These are phyloP conservation scores for Alethe diademata DNA, from an alignment of 2,113 vertebrate species.

Conservation along the genomic window DNA sequence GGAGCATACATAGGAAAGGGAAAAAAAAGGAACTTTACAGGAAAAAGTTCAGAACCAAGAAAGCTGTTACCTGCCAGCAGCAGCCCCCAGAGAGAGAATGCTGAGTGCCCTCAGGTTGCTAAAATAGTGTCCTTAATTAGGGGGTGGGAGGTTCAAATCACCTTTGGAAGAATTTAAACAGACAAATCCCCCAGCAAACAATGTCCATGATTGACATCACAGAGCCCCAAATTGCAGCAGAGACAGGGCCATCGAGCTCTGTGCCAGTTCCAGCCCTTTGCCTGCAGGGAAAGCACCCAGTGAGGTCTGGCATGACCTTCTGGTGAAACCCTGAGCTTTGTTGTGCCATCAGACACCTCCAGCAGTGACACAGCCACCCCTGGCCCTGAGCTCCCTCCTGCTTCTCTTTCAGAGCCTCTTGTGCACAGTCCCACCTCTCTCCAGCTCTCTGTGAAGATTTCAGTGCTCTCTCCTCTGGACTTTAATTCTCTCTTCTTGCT, in stretches of 20 bases:
- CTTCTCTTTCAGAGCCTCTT: not conserved
- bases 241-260: fast-evolving
- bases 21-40: not conserved
- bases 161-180: not conserved
- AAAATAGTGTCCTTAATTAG: not conserved
- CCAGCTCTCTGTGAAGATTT: not conserved
- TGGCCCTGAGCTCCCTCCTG: not conserved
- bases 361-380: not conserved
- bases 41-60: fast-evolving
- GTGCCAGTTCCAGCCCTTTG: fast-evolving
- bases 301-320: not conserved
- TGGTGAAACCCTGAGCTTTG: not conserved
- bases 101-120: fast-evolving
- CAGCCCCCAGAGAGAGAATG: fast-evolving
- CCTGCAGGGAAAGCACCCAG: not conserved
- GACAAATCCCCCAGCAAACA: not conserved
- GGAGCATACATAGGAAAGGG: fast-evolving
- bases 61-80: not conserved
- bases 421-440: not conserved
- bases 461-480: not conserved
- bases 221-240: not conserved
- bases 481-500: not conserved
- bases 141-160: not conserved
- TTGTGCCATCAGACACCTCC: not conserved
- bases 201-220: not conserved